Evolutionary conservation across 2,888 invertebrate genomes (phyloP).

Genomic region (Seira sanloemensis): DNA sequence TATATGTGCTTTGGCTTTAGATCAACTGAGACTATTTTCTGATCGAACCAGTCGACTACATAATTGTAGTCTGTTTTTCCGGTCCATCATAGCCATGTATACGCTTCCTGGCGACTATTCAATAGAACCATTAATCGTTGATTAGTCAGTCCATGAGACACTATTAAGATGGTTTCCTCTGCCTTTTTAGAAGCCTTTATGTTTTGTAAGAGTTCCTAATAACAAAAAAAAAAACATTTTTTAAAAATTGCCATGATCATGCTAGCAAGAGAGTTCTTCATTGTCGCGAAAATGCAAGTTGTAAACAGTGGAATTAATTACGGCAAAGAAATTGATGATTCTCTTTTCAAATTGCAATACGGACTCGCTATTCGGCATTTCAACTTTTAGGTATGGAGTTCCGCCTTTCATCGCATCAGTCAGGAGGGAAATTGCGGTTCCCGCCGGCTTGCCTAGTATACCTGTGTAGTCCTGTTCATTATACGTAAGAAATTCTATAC

Average conservation of each 20-base stretch:
- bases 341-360: slow-evolving; percentile 20
- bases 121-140: slow-evolving; percentile 40
- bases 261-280: not conserved
- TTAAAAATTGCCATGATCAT: not conserved
- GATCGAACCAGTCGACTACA: no score
- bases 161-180: slow-evolving; percentile 25
- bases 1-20: no score
- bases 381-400: not conserved
- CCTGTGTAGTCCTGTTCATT: slow-evolving; percentile 28
- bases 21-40: no score
- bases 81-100: no score
- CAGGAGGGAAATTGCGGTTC: not conserved
- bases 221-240: not conserved
- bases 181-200: not conserved
- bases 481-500: not conserved
- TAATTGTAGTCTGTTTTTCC: no score
- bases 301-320: not conserved
- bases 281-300: not conserved
- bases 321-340: slow-evolving; percentile 29
- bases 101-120: slow-evolving; percentile 2
- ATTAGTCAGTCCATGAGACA: slow-evolving; percentile 34
- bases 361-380: slow-evolving; percentile 38
- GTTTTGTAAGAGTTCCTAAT: slow-evolving; percentile 22
- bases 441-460: not conserved
- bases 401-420: slow-evolving; percentile 12